Evolutionary conservation across 2,888 invertebrate species (phyloP), one percentile per base, ranked within the genome.

Genomic region (Beris morrisii): DNA sequence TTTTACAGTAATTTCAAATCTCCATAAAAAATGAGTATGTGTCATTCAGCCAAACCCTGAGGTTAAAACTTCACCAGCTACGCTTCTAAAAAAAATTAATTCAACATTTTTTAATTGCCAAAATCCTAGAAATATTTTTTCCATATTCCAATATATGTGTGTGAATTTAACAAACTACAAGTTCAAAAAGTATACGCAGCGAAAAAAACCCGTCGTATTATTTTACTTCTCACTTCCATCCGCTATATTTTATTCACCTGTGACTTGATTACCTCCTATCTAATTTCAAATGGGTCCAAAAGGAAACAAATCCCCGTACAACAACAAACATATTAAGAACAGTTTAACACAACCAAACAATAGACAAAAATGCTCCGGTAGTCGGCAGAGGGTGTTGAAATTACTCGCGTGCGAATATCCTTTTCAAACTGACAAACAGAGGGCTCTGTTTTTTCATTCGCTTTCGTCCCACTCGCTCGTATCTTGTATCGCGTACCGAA

Each of bases 241-340:
- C 52, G 28, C 52, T 9, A 28, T 52, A 22, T 52, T 52, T 52
- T 22, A 52, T 52, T 52, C 52, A 52, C 52, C 52, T 52, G 52
- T 5, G 52, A 52, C 22, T 52, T 52, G 52, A 22, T 52, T 52
- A 52, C 28, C 13, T 15, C 52, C 52, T 22, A 13, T 22, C 52
- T 52, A 52, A 52, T 52, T 52, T 22, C 52, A 13, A 22, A 52
- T 52, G 15, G 22, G 7, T 52, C 28, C 28, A 22, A 13, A 11
- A 11, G 28, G 28, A 52, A 52, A 11, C 15, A 22, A 15, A 13
- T 48, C 48, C n/a, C n/a, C 15, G 12, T 15, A 48, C 48, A 48
- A 48, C 6, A 69, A 70, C 70, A 71, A 71, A 72, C 69, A 69
- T 70, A 72, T 72, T 72, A 72, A 70, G 66, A 66, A 68, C 70